A percentile compares a stretch with the other conserved stretches of the same genome.
Conservation (phyloP, 1,140 invertebrate genomes). For the Semibalanus balanoides region DNA sequence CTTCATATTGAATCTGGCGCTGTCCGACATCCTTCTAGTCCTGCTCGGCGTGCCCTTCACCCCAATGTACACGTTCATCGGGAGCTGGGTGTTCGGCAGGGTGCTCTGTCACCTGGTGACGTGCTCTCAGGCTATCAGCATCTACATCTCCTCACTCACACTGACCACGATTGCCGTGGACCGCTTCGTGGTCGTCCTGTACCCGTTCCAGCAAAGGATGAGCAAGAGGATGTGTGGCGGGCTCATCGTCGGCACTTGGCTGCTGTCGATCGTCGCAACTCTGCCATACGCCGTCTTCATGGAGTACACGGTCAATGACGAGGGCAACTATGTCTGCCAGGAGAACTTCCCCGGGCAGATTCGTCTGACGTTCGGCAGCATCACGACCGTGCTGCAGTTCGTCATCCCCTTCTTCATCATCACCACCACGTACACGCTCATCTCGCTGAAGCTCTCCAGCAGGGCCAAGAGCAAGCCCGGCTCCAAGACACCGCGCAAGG, state of each 20-base stretch:
- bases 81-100: constrained; percentile 76
- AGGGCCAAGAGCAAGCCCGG: constrained; percentile 59
- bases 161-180: constrained; percentile 93
- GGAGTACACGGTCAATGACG: constrained; percentile 10
- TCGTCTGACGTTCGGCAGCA: constrained; percentile 58
- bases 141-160: constrained; percentile 92
- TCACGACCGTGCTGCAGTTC: constrained; percentile 84
- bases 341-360: constrained; percentile 77
- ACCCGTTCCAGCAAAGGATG: constrained; percentile 85
- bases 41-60: constrained; percentile 89
- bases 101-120: constrained; percentile 82
- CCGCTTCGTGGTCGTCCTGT: constrained; percentile 90
- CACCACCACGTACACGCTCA: constrained; percentile 80
- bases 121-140: constrained; percentile 76
- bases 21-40: constrained; percentile 88
- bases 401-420: constrained; percentile 87
- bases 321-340: constrained; percentile 47
- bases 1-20: constrained; percentile 89
- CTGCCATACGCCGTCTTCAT: constrained; percentile 78
- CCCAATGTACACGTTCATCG: constrained; percentile 76
- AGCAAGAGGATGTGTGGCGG: constrained; percentile 62
- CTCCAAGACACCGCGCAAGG: constrained; percentile 55
- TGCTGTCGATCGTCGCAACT: constrained; percentile 68
- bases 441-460: constrained; percentile 72
- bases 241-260: constrained; percentile 81